Evolutionary conservation across 1,140 invertebrate species (phyloP).

Genomic region (Fopius arisanus): DNA sequence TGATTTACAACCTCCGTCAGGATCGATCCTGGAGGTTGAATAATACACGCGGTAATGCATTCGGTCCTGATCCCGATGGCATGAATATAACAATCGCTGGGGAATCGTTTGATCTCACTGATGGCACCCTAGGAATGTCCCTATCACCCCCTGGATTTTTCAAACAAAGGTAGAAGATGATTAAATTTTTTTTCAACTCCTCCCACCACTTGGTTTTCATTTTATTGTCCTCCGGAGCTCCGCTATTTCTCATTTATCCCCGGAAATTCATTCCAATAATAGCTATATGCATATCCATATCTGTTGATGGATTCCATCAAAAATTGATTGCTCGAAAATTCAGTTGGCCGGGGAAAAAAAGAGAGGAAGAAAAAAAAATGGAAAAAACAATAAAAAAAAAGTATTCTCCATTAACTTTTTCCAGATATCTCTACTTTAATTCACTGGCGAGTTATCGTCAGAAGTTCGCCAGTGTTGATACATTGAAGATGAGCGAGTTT

Average conservation of each 20-base stretch:
- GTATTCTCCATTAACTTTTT: slow-evolving; percentile 36
- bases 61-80: slow-evolving; percentile 55
- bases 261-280: background rate
- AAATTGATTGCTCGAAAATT: slow-evolving; percentile 1
- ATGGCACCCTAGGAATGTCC: slow-evolving; percentile 61
- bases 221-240: background rate
- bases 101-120: slow-evolving; percentile 57
- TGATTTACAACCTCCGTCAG: slow-evolving; percentile 55
- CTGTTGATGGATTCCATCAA: slow-evolving; percentile 5
- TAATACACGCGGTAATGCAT: slow-evolving; percentile 59
- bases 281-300: background rate
- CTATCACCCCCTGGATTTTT: slow-evolving; percentile 59
- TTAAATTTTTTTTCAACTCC: background rate
- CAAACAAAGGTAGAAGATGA: slow-evolving; percentile 50
- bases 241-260: background rate
- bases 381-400: background rate
- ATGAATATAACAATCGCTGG: slow-evolving; percentile 59
- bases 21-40: slow-evolving; percentile 60
- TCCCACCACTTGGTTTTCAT: no score
- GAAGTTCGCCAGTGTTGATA: slow-evolving; percentile 54
- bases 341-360: background rate
- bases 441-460: slow-evolving; percentile 60
- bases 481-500: slow-evolving; percentile 51
- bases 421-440: slow-evolving; percentile 65
- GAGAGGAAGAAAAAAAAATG: background rate